These are phyloP conservation scores for Dinocampus coccinellae DNA, from an alignment of 2,888 invertebrate genomes.

Conservation along the genomic window DNA sequence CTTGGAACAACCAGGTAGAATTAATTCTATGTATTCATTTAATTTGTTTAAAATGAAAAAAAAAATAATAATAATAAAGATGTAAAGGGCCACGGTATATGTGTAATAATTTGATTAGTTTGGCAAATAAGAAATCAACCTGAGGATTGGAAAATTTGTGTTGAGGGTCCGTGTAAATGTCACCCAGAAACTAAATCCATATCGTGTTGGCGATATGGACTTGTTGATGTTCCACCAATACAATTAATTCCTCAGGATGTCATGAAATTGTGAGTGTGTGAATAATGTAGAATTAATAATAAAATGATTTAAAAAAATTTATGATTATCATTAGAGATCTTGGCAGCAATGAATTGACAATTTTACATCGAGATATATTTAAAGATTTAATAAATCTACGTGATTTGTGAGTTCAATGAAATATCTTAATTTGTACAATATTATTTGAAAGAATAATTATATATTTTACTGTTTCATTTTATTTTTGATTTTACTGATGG, in stretches of 20 bases:
- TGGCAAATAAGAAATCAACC: conserved; percentile 76
- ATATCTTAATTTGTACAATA: not conserved
- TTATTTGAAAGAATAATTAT: not conserved
- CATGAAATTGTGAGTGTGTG: conserved; percentile 73
- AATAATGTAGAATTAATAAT: not conserved
- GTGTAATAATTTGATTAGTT: conserved; percentile 67
- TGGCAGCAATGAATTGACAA: conserved; percentile 78
- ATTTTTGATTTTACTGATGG: too few species aligned
- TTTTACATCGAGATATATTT: conserved; percentile 79
- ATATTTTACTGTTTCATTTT: not conserved
- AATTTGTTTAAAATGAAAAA: too few species aligned
- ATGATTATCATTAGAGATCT: conserved; percentile 74
- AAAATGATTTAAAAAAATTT: not conserved
- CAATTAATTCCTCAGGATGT: conserved; percentile 77
- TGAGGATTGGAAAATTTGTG: conserved; percentile 75
- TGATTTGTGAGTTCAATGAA: conserved; percentile 67
- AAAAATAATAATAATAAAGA: too few species aligned
- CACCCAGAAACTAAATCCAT: conserved; percentile 76
- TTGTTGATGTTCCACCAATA: conserved; percentile 74
- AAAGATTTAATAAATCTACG: conserved; percentile 75
- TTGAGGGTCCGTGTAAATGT: conserved; percentile 77
- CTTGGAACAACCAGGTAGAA: conserved; percentile 78
- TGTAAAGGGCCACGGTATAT: too few species aligned
- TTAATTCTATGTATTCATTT: too few species aligned
- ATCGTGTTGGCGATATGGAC: conserved; percentile 78